phyloP scores from a whole-genome alignment of 2,797 vertebrate species.

The Mareca penelope region DNA sequence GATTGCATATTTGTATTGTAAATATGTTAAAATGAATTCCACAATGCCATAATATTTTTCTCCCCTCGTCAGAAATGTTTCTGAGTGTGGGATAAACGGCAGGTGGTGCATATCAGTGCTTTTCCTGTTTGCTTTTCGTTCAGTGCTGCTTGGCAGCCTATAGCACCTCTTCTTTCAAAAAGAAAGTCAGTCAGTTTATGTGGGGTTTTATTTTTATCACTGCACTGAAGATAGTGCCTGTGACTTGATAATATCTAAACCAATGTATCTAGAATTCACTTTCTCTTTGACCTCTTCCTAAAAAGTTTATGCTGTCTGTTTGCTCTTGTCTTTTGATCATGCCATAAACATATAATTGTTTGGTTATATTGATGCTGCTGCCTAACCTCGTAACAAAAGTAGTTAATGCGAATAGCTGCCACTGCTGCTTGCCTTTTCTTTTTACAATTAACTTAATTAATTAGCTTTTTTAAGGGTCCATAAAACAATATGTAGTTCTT shows the following conservation, averaged over 20 bases:
- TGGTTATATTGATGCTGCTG: neutral
- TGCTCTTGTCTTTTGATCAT: neutral
- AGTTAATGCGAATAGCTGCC: slow-evolving; percentile 2
- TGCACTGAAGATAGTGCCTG: neutral
- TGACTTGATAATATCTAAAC: slow-evolving; percentile 6
- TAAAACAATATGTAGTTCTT: neutral
- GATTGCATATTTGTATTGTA: neutral
- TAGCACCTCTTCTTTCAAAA: neutral
- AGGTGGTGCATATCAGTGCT: neutral
- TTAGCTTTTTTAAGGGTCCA: neutral
- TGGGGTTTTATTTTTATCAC: neutral
- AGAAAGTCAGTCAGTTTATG: neutral
- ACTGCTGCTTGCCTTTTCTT: neutral
- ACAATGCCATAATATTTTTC: neutral
- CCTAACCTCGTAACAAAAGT: neutral
- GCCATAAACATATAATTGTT: neutral
- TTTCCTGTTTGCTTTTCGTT: neutral
- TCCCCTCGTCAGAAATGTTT: neutral
- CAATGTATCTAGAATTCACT: neutral
- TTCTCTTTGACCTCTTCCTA: slow-evolving; percentile 13
- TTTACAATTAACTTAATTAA: neutral
- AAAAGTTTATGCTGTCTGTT: neutral
- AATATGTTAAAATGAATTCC: neutral
- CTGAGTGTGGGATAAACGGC: neutral
- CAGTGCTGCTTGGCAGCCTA: neutral